Base-by-base conservation (phyloP, 2,113 vertebrate species). In the Australoheros scitulus region DNA sequence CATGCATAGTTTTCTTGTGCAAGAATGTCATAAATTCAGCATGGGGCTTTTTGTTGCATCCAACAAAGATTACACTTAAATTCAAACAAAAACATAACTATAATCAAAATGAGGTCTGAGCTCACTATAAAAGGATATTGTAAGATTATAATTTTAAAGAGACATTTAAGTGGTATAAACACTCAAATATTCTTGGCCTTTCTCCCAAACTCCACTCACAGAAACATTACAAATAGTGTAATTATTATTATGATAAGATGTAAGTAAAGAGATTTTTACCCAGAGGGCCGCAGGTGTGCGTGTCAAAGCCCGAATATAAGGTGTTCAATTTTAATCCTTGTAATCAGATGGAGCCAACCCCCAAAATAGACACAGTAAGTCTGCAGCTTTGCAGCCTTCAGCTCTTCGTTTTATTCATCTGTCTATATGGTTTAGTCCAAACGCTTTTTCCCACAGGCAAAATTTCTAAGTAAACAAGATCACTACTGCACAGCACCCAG, bases 391-490 rank as follows among this genome's bases (percentile, higher is more conserved):
- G 47, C 47, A 55, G 68, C 47, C 68, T 72, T 72, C 68, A 72
- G 26, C 68, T 55, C 26, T 72, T 32, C 18, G 1, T 55, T 55
- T 72, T 72, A 56, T 76, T 64, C 76, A 50, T 34, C 7, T 1
- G n/a, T 64, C 79, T 61, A 61, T 52, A 32, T 52, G 61, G 18
- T 47, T 80, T 24, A 38, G 65, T 79, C 81, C 34, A 74, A 61
- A 50, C 0, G 0, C 43, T 65, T 61, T 24, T 38, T 26, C 56
- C 83, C 63, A 61, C 3, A 22, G 63, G 72, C 68, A 61, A 57
- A 80, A 80, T 77, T 47, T 77, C 61, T 32, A 63, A 24, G 50
- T 34, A 80, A 89, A 80, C 70, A 60, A 55, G 47, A 72, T 72
- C 47, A 9, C 41, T 77, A 47, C 14, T 55, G 76, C 59, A 38